Conservation (phyloP, 1,140 invertebrate species). For the Zaprionus kolodkinae region DNA sequence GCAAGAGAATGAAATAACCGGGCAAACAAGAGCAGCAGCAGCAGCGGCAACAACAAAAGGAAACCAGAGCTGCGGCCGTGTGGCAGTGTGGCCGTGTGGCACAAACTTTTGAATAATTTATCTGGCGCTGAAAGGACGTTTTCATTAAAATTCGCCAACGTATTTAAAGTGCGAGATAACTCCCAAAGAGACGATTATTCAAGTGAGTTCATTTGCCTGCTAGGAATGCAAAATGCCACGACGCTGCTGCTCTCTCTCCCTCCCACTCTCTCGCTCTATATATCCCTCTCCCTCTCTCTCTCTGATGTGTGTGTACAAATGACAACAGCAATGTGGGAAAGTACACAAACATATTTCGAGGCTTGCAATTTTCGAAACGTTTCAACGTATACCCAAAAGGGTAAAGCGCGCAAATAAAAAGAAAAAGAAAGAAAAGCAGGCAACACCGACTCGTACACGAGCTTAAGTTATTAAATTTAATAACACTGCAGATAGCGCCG, state of each 20-base stretch:
- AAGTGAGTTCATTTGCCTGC: slow-evolving; percentile 80
- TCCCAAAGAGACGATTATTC: slow-evolving; percentile 80
- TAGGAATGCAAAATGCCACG: slow-evolving; percentile 64
- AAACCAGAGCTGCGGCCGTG: slow-evolving; percentile 38
- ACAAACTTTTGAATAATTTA: slow-evolving; percentile 82
- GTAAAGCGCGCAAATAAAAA: slow-evolving; percentile 2
- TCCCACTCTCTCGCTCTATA: background rate
- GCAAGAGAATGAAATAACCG: slow-evolving; percentile 12
- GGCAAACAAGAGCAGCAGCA: background rate
- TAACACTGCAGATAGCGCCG: slow-evolving; percentile 8
- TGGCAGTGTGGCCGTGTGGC: slow-evolving; percentile 32
- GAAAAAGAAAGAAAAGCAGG: background rate
- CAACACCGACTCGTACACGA: slow-evolving; percentile 9
- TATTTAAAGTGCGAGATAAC: slow-evolving; percentile 81
- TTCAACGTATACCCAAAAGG: slow-evolving; percentile 30
- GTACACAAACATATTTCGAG: slow-evolving; percentile 36
- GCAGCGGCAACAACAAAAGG: slow-evolving; percentile 21
- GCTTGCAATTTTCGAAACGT: slow-evolving; percentile 36
- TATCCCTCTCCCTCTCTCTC: background rate
- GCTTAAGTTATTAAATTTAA: slow-evolving; percentile 37
- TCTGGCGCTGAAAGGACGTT: slow-evolving; percentile 79
- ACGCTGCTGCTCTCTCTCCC: slow-evolving; percentile 9
- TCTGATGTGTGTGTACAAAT: slow-evolving; percentile 23
- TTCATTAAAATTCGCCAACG: slow-evolving; percentile 82
- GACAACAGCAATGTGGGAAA: slow-evolving; percentile 29